Percentiles rank a stretch among this genome's conserved stretches.
These are phyloP conservation scores for Nannoperca australis DNA, from an alignment of 2,797 vertebrate species.

Conservation along the genomic window DNA sequence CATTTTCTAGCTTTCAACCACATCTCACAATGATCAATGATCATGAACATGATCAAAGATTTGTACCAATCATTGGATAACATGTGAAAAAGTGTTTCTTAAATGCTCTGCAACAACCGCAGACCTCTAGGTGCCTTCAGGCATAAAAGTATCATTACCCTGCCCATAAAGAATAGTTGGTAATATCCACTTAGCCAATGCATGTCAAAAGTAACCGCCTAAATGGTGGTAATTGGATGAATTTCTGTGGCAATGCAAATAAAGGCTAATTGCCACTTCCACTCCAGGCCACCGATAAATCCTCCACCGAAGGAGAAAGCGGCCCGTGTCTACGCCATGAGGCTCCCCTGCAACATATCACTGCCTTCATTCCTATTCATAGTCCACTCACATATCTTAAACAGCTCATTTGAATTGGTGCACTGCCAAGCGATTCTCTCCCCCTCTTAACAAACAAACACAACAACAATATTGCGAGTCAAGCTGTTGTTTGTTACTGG, in stretches of 20 bases:
- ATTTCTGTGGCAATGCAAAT: conserved; percentile 70
- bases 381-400: conserved; percentile 67
- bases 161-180: conserved; percentile 28
- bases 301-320: conserved; percentile 42
- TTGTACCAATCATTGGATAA: background rate
- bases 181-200: conserved; percentile 56
- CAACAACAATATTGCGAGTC: conserved; percentile 77
- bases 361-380: conserved; percentile 67
- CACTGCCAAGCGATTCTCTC: conserved; percentile 70
- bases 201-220: conserved; percentile 64
- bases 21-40: too few species aligned
- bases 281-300: conserved; percentile 62
- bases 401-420: conserved; percentile 77
- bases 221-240: conserved; percentile 74
- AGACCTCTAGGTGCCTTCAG: conserved; percentile 1
- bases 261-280: conserved; percentile 73
- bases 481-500: conserved; percentile 80
- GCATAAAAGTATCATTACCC: conserved; percentile 40
- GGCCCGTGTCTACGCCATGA: conserved; percentile 38
- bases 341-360: conserved; percentile 61
- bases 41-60: background rate
- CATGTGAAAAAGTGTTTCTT: background rate
- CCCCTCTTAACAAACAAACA: conserved; percentile 75
- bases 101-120: conserved; percentile 4
- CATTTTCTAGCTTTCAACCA: background rate